A percentile compares a stretch with the other conserved stretches of the same genome.
Evolutionary conservation across 1,140 invertebrate genomes (phyloP).

Genomic region (Leptinotarsa undecemlineata): DNA sequence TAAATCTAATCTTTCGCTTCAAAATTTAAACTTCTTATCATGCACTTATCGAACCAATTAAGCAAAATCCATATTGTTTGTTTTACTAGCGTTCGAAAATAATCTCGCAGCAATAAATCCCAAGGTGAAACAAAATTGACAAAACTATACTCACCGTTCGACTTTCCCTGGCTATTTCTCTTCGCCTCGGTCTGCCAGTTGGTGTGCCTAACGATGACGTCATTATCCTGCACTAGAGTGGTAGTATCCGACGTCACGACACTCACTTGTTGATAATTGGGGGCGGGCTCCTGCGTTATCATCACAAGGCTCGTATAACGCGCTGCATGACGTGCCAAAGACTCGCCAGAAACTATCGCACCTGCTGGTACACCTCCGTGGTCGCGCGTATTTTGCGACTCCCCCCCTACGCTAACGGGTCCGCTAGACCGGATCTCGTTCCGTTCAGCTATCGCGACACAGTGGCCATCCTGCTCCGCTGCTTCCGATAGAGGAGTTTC

Average conservation of each 20-base stretch:
- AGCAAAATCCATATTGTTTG: slow-evolving; percentile 3
- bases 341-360: slow-evolving; percentile 57
- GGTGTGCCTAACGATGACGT: slow-evolving; percentile 62
- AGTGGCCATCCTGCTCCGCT: slow-evolving; percentile 27
- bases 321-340: slow-evolving; percentile 61
- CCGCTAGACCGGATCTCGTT: slow-evolving; percentile 48
- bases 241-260: slow-evolving; percentile 74
- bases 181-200: slow-evolving; percentile 49
- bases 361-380: slow-evolving; percentile 42
- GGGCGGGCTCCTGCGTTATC: slow-evolving; percentile 72
- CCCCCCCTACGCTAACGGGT: slow-evolving; percentile 40
- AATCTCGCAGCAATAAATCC: not conserved
- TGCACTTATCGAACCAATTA: not conserved
- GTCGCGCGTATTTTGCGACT: slow-evolving; percentile 33
- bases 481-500: slow-evolving; percentile 17
- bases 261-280: slow-evolving; percentile 63
- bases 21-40: not conserved
- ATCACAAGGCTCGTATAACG: slow-evolving; percentile 84
- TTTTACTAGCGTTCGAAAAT: not conserved
- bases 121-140: not conserved
- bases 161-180: slow-evolving; percentile 20
- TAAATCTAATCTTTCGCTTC: not conserved
- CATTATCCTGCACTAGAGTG: slow-evolving; percentile 62
- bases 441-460: slow-evolving; percentile 38
- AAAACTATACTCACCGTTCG: slow-evolving; percentile 31